Percentiles rank a stretch among this genome's conserved stretches.
phyloP scores from a whole-genome alignment of 1,140 invertebrate genomes.

The Achroia grisella region DNA sequence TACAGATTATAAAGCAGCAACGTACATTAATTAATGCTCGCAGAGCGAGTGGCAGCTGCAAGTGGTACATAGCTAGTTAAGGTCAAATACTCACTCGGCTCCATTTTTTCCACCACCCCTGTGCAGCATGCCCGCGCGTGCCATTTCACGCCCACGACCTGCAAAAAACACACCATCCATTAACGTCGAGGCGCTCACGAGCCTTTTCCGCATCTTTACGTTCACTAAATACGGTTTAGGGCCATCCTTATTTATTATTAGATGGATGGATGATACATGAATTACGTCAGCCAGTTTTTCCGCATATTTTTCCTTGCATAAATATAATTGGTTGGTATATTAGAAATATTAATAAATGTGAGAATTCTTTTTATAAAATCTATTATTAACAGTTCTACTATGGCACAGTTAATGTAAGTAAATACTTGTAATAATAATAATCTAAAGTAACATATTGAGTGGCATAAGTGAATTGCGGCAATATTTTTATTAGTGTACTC shows the following conservation, averaged over 20 bases:
- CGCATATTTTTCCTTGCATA: neutral
- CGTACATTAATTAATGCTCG: too few species aligned
- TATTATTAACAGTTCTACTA: too few species aligned
- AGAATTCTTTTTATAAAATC: too few species aligned
- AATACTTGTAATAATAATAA: too few species aligned
- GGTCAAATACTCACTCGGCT: slow-evolving; percentile 60
- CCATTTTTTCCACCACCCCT: slow-evolving; percentile 73
- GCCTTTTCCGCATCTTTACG: slow-evolving; percentile 47
- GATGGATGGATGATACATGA: slow-evolving; percentile 22
- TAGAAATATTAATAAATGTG: too few species aligned
- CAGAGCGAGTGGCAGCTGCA: too few species aligned
- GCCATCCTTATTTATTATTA: slow-evolving; percentile 28
- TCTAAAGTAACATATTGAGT: too few species aligned
- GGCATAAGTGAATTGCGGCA: too few species aligned
- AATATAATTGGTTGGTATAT: neutral
- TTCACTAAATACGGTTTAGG: slow-evolving; percentile 42
- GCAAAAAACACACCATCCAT: slow-evolving; percentile 63
- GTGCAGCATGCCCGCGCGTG: slow-evolving; percentile 73
- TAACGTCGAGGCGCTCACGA: slow-evolving; percentile 45
- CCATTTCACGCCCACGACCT: slow-evolving; percentile 71
- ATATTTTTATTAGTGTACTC: too few species aligned
- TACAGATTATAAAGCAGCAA: too few species aligned
- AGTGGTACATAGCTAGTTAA: slow-evolving; percentile 2
- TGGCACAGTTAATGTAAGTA: too few species aligned
- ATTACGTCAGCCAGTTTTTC: slow-evolving; percentile 13